These are phyloP conservation scores for Lasioglossum baleicum DNA, from an alignment of 1,140 invertebrate species.

Conservation along the genomic window DNA sequence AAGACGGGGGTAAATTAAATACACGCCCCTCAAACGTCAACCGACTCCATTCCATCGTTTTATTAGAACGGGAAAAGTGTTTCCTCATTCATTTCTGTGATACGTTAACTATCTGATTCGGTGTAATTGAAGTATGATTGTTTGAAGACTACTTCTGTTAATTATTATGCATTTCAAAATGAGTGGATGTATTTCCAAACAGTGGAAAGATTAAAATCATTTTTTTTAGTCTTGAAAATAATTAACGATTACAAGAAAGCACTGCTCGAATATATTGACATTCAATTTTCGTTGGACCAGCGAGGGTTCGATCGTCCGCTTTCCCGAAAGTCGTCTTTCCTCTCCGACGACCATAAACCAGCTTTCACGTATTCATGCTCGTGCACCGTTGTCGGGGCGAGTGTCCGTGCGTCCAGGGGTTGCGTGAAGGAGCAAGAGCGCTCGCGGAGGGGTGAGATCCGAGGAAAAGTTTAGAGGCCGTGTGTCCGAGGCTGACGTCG, in stretches of 20 bases:
- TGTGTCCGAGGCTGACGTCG: constrained; percentile 59
- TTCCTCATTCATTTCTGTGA: background rate
- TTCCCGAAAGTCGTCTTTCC: constrained; percentile 31
- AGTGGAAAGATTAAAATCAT: no score
- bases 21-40: constrained; percentile 21
- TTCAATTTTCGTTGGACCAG: background rate
- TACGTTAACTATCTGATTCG: background rate
- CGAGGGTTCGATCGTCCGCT: background rate
- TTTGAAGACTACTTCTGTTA: no score
- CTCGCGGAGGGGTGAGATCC: constrained; percentile 14
- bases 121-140: background rate
- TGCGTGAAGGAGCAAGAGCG: background rate
- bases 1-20: background rate
- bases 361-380: constrained; percentile 58
- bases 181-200: no score
- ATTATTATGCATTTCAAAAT: no score
- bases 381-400: constrained; percentile 37
- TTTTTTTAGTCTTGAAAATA: no score
- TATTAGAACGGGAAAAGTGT: background rate
- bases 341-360: constrained; percentile 45
- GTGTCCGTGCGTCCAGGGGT: constrained; percentile 11
- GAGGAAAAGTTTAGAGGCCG: constrained; percentile 64
- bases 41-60: background rate
- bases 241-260: no score
- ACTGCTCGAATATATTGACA: no score